These are phyloP conservation scores for Macrobrachium nipponense DNA, from an alignment of 1,140 invertebrate genomes.

Conservation along the genomic window DNA sequence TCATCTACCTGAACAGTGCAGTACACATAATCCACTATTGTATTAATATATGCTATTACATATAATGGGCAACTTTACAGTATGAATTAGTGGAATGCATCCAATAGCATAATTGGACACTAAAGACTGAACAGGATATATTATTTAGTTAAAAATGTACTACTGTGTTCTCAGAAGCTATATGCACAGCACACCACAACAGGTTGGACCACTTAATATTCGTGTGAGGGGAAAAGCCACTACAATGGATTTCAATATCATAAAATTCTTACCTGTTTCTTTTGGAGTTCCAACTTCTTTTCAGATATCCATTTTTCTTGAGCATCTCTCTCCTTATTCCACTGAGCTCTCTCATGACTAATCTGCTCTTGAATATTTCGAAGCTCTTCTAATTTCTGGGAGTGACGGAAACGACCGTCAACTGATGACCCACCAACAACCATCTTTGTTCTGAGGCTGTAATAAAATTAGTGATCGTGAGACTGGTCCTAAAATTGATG, in stretches of 20 bases:
- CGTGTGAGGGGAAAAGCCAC: not conserved
- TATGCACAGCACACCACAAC: too few species aligned
- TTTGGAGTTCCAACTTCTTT: constrained; percentile 73
- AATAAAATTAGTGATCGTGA: not conserved
- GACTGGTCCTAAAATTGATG: too few species aligned
- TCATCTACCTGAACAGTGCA: too few species aligned
- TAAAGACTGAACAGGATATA: too few species aligned
- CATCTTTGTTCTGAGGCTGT: constrained; percentile 52
- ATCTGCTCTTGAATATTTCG: constrained; percentile 81
- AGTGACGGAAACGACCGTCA: constrained; percentile 62
- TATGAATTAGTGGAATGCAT: too few species aligned
- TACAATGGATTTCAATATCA: constrained; percentile 10
- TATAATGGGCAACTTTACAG: too few species aligned
- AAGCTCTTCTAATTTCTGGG: constrained; percentile 77
- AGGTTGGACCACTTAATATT: too few species aligned
- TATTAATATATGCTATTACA: too few species aligned
- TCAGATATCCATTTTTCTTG: constrained; percentile 75
- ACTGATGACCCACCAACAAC: constrained; percentile 45
- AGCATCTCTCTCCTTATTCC: constrained; percentile 75
- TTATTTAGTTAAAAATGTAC: too few species aligned
- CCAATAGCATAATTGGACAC: too few species aligned
- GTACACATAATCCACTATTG: too few species aligned
- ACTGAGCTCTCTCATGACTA: constrained; percentile 83
- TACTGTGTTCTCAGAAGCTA: too few species aligned
- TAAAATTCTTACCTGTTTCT: constrained; percentile 70